Conservation (phyloP, 2,113 vertebrate genomes). For the Terrapene triunguis region DNA sequence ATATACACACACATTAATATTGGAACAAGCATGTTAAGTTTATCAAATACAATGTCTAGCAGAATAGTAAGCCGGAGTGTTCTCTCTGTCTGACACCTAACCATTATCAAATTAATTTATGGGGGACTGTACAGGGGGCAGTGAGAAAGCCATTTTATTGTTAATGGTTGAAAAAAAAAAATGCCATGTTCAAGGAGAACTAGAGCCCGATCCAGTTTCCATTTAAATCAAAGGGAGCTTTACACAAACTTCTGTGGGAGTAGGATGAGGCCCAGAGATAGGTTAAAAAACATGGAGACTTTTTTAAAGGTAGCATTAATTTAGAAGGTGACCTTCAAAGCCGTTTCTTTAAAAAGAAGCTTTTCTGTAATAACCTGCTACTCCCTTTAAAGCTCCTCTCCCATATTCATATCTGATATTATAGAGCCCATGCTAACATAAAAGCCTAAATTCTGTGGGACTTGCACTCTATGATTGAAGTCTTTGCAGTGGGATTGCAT, state of each 20-base stretch:
- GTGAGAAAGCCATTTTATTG: neutral
- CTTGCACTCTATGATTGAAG: constrained; percentile 2
- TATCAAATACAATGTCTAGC: neutral
- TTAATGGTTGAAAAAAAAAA: neutral
- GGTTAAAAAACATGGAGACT: neutral
- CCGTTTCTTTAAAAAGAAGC: neutral
- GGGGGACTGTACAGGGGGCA: neutral
- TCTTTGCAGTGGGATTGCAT: constrained; percentile 30
- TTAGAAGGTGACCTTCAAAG: neutral
- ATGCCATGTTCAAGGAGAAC: neutral
- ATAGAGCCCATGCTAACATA: neutral
- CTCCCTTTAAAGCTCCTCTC: neutral
- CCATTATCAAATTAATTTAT: neutral
- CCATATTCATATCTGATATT: neutral
- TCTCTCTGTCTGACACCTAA: neutral
- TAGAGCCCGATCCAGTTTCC: neutral
- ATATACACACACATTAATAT: neutral
- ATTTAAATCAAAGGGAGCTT: neutral
- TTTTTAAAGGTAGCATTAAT: neutral
- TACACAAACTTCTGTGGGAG: neutral
- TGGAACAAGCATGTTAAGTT: neutral
- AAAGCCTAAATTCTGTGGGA: neutral
- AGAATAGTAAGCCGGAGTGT: neutral
- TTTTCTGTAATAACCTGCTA: constrained; percentile 26
- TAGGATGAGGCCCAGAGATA: neutral